phyloP scores from a whole-genome alignment of 2,113 vertebrate genomes.

The Chaenogobius annularis region DNA sequence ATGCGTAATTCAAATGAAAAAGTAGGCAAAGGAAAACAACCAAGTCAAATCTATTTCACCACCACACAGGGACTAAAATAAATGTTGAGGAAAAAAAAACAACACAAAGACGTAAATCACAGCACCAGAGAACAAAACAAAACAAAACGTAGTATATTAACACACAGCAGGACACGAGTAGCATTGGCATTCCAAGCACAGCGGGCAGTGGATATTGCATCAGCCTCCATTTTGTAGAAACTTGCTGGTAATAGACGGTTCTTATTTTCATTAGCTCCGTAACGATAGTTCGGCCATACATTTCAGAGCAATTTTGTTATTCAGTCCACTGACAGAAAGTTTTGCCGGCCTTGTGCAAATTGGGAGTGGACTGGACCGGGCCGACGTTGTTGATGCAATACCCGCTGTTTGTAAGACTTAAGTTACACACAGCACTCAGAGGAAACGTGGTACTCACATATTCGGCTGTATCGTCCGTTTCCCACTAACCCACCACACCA shows the following conservation, averaged over 20 bases:
- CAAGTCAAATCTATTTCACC: conserved; percentile 21
- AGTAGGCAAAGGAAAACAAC: neutral
- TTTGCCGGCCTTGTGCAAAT: conserved; percentile 16
- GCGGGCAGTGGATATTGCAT: conserved; percentile 70
- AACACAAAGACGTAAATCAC: conserved; percentile 15
- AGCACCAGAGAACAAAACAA: conserved; percentile 48
- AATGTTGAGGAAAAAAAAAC: conserved; percentile 11
- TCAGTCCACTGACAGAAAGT: conserved; percentile 32
- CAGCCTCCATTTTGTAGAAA: conserved; percentile 44
- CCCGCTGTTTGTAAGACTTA: conserved; percentile 43
- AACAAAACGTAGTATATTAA: conserved; percentile 32
- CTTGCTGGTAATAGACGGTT: conserved; percentile 24
- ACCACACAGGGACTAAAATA: conserved; percentile 25
- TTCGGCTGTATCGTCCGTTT: conserved; percentile 96
- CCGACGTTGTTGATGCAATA: conserved; percentile 69
- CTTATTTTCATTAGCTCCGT: conserved; percentile 10
- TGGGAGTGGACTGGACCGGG: conserved; percentile 5
- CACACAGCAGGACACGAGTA: conserved; percentile 44
- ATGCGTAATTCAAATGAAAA: conserved; percentile 1
- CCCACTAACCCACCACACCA: conserved; percentile 88
- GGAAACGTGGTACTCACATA: conserved; percentile 86
- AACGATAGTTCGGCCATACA: conserved; percentile 18
- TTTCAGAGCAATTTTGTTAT: conserved; percentile 33
- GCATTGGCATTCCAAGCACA: conserved; percentile 58
- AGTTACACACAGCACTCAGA: conserved; percentile 65